Conservation (phyloP, 2,113 vertebrate species). For the Ciconia boyciana region DNA sequence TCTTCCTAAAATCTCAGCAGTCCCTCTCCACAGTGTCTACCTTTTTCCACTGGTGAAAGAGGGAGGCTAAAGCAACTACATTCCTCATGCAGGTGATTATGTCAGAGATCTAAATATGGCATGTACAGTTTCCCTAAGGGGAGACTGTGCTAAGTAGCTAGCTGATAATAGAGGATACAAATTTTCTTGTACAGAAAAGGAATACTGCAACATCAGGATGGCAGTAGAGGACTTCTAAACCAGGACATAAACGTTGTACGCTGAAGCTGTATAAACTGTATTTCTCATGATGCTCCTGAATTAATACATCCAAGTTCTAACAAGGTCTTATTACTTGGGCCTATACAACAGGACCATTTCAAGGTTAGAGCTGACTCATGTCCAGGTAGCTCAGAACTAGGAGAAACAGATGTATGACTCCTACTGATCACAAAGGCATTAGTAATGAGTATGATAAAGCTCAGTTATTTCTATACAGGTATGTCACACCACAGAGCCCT, state of each 20-base stretch:
- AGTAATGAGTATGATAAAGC: background rate
- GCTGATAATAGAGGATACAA: background rate
- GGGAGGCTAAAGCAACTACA: background rate
- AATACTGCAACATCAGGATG: background rate
- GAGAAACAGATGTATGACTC: background rate
- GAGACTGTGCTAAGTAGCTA: background rate
- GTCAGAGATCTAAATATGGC: background rate
- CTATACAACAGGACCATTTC: background rate
- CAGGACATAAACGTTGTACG: background rate
- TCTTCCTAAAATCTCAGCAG: background rate
- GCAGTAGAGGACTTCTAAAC: background rate
- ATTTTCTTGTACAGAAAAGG: background rate
- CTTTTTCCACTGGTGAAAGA: background rate
- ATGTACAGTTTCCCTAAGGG: background rate
- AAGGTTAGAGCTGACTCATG: background rate
- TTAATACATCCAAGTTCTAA: background rate
- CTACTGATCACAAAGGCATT: accelerated
- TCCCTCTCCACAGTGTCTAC: background rate
- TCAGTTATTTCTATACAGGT: background rate
- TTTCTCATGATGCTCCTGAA: background rate
- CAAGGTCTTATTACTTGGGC: background rate
- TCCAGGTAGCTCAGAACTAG: background rate
- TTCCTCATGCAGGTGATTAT: background rate
- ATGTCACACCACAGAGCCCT: background rate
- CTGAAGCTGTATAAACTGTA: background rate